Base-by-base conservation (phyloP, 1,140 invertebrate genomes). In the Drusus annulatus region DNA sequence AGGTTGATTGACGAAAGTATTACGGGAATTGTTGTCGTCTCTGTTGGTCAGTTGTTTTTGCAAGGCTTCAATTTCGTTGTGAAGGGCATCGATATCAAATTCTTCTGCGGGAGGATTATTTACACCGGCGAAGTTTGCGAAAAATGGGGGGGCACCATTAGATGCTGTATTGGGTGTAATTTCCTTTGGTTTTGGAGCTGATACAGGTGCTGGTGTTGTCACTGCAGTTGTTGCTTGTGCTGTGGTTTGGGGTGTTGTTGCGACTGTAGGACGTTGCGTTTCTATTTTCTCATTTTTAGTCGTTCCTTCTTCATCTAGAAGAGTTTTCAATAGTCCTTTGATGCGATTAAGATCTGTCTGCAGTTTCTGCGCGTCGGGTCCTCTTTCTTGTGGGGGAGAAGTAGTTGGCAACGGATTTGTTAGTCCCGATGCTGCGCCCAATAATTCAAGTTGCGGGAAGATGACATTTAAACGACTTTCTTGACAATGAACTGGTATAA, bases 381-480 rank as follows among this genome's bases (percentile, higher is more conserved):
- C 75, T 0, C n/a, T 23, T 36, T 31, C 15, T 16, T 50, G 13
- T 23, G 56, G 21, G 2, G 16, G 62, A 25, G 25, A 10, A 23
- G 75, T 23, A n/a, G 1, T 19, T 28, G 28, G 15, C 63, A 19
- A 13, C n/a, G 21, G 45, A 8, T 60, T 58, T 15, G 56, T 19
- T 16, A 13, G n/a, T 13, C n/a, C 56, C 0, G 52, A 23, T 4
- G 56, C 10, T 19, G 50, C 19, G 25, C 69, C 63, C 5, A 63
- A 21, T n/a, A 52, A 68, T 50, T 68, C 76, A 28, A 80, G 31
- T 62, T 83, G 81, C 8, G 81, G 81, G 69, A 83, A 83, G 28
- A 83, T 50, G 1, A 83, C 78, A 31, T 83, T 80, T 16, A 80
- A 25, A n/a, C 76, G 63, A 51, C 74, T 54, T 58, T 76, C 74